Percentiles rank a stretch among this genome's conserved stretches.
These are phyloP conservation scores for Malacoctenus gilli DNA, from an alignment of 2,797 vertebrate species.

Conservation along the genomic window DNA sequence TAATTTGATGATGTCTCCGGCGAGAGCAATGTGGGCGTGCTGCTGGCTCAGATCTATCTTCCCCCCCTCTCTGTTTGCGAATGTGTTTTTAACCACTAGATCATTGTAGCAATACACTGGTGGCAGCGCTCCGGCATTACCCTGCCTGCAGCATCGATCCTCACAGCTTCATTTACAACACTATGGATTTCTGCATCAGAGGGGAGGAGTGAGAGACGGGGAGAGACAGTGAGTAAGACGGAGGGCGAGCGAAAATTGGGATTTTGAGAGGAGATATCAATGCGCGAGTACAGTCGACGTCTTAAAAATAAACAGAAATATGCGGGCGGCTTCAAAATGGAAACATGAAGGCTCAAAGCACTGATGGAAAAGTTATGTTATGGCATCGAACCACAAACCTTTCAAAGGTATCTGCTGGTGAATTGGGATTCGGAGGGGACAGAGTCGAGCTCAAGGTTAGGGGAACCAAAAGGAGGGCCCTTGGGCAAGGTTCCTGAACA, in stretches of 20 bases:
- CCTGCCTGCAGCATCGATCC: constrained; percentile 77
- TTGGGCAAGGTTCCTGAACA: too few relatives aligned
- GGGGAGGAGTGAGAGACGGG: constrained; percentile 62
- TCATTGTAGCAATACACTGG: constrained; percentile 79
- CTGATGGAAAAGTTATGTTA: neutral
- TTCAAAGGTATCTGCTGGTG: too few relatives aligned
- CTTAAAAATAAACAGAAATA: constrained; percentile 39
- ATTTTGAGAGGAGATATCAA: constrained; percentile 43
- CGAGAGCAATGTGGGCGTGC: constrained; percentile 76
- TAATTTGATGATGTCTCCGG: constrained; percentile 80
- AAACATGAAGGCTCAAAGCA: constrained; percentile 28
- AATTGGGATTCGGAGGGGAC: too few relatives aligned
- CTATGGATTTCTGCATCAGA: constrained; percentile 77
- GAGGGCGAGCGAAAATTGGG: constrained; percentile 29
- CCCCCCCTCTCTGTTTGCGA: constrained; percentile 69
- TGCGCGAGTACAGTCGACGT: constrained; percentile 15
- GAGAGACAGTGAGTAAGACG: constrained; percentile 53
- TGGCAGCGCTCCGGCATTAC: constrained; percentile 70
- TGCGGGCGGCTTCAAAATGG: constrained; percentile 31
- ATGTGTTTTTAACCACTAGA: constrained; percentile 82
- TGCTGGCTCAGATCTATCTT: constrained; percentile 73
- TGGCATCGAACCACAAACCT: too few relatives aligned
- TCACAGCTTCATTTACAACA: constrained; percentile 80
- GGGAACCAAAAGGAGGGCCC: too few relatives aligned
- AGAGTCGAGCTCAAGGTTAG: too few relatives aligned